Conservation (phyloP, 2,113 vertebrate genomes). For the Ochotona curzoniae region DNA sequence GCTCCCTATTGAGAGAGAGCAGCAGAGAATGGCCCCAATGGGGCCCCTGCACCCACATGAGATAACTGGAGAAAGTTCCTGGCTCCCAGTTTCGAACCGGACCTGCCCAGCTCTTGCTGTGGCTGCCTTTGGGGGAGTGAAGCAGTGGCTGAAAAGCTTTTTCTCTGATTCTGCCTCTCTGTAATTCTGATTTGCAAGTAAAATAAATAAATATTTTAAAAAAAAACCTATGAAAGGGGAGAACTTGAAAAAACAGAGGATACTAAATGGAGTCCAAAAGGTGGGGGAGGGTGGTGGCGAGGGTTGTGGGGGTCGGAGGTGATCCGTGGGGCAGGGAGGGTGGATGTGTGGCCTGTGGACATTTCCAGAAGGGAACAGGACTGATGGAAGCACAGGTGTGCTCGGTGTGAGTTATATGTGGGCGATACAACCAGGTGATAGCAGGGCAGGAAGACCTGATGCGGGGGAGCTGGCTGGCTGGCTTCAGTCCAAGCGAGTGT, state of each 20-base stretch:
- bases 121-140: too few relatives aligned
- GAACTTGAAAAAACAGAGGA: background rate
- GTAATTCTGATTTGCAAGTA: too few relatives aligned
- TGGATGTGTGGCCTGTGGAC: background rate
- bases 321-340: background rate
- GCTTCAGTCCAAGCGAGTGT: background rate
- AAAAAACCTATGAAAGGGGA: background rate
- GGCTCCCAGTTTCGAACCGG: too few relatives aligned
- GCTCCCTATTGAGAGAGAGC: too few relatives aligned
- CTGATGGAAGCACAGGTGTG: background rate
- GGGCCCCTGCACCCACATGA: too few relatives aligned
- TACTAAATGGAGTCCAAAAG: background rate
- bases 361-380: background rate
- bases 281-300: background rate
- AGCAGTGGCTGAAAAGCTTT: too few relatives aligned
- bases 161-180: too few relatives aligned
- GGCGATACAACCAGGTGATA: background rate
- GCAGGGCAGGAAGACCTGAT: background rate
- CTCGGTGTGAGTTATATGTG: accelerated
- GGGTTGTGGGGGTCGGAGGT: background rate
- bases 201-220: too few relatives aligned
- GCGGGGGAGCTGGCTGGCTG: background rate
- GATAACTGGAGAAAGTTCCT: too few relatives aligned
- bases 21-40: too few relatives aligned
- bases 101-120: too few relatives aligned